Percentiles rank a stretch among this genome's conserved stretches.
Evolutionary conservation across 2,113 vertebrate genomes (phyloP).

Genomic region (Dasyprocta punctata): DNA sequence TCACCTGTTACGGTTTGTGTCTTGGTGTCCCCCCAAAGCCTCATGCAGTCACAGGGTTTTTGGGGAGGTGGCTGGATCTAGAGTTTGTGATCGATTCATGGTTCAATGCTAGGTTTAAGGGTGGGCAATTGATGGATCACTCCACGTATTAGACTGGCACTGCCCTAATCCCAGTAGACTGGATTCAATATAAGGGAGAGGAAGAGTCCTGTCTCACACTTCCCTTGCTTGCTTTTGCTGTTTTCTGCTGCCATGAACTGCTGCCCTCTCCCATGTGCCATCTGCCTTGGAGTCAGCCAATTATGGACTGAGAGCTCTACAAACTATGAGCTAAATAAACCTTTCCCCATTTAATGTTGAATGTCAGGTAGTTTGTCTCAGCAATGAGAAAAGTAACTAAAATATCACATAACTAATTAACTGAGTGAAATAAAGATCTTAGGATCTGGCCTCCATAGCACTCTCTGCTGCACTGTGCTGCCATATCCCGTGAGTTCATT

Average conservation of each 20-base stretch:
- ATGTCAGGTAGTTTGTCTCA: neutral
- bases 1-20: neutral
- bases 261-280: neutral
- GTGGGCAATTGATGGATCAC: neutral
- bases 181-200: neutral
- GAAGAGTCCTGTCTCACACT: neutral
- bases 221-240: neutral
- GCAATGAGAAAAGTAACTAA: neutral
- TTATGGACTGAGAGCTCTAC: neutral
- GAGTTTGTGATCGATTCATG: neutral
- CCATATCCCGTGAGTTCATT: neutral
- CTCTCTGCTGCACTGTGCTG: neutral
- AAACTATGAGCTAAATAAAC: neutral
- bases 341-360: neutral
- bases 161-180: neutral
- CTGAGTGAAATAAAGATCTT: neutral
- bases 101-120: neutral
- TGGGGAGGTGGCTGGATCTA: neutral
- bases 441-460: too few relatives aligned
- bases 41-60: neutral
- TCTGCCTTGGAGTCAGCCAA: neutral
- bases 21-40: neutral
- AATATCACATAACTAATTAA: neutral
- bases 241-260: neutral
- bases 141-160: too few relatives aligned